Evolutionary conservation across 37 sponge, comb jelly and placozoan species (phyloP).

Genomic region (Tethya wilhelma): DNA sequence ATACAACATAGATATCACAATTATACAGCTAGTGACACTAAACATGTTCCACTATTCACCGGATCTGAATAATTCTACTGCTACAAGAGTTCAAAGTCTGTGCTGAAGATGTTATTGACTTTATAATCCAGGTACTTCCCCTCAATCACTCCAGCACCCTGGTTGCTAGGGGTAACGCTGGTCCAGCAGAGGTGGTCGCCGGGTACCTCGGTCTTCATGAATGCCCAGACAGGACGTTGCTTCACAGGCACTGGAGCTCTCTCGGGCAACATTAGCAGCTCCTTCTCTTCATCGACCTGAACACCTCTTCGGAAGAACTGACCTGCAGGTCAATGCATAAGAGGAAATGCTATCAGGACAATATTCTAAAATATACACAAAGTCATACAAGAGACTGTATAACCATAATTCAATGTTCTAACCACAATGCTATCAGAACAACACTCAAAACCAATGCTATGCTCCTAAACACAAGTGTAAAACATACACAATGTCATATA

Average conservation of each 20-base stretch:
- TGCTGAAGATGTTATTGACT: slow-evolving; percentile 17
- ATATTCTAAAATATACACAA: no score
- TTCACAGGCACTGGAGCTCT: background rate
- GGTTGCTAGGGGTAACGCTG: slow-evolving; percentile 30
- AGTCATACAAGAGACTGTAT: no score
- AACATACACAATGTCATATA: no score
- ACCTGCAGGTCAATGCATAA: slow-evolving; percentile 25
- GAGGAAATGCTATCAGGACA: no score
- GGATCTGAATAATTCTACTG: background rate
- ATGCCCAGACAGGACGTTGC: slow-evolving; percentile 17
- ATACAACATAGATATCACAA: no score
- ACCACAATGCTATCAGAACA: no score
- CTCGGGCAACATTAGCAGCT: slow-evolving; percentile 6
- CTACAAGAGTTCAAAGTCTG: background rate
- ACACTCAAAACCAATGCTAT: no score
- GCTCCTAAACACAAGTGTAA: no score
- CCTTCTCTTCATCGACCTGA: background rate
- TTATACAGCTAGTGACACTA: no score
- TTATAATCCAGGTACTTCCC: slow-evolving; percentile 29
- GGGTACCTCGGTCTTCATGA: slow-evolving; percentile 6
- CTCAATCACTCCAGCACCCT: slow-evolving; percentile 27
- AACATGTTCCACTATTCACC: no score
- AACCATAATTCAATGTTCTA: no score
- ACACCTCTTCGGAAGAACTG: slow-evolving; percentile 46
- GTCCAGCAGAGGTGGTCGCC: slow-evolving; percentile 31